A percentile compares a stretch with the other conserved stretches of the same genome.
Evolutionary conservation across 1,140 invertebrate species (phyloP).

Genomic region (Heliconius hermathena): DNA sequence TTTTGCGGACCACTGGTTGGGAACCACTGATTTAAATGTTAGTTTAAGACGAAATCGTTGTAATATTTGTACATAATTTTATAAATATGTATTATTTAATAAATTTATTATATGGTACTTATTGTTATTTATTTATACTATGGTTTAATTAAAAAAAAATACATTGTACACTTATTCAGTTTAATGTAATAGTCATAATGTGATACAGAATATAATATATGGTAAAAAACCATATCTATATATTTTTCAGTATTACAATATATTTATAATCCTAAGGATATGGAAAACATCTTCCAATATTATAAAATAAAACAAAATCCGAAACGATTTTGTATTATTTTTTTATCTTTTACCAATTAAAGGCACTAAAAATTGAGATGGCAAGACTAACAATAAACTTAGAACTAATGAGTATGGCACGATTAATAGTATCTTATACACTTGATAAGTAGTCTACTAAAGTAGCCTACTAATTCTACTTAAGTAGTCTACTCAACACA

Average conservation of each 20-base stretch:
- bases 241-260: neutral
- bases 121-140: neutral
- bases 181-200: neutral
- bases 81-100: neutral
- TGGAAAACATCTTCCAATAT: neutral
- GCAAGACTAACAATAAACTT: constrained; percentile 16
- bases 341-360: neutral
- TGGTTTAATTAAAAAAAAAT: neutral
- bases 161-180: neutral
- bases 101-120: neutral
- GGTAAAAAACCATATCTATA: neutral
- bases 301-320: neutral
- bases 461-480: neutral
- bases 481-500: neutral
- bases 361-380: neutral
- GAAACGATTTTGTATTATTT: neutral
- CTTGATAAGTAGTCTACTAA: constrained; percentile 2
- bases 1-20: too few species aligned
- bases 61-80: constrained; percentile 1
- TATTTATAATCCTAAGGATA: neutral
- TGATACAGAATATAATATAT: neutral
- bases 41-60: neutral
- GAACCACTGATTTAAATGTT: neutral
- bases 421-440: constrained; percentile 25
- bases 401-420: constrained; percentile 46